Base-by-base conservation (phyloP, 1,140 invertebrate species). In the Aphidius ervi region DNA sequence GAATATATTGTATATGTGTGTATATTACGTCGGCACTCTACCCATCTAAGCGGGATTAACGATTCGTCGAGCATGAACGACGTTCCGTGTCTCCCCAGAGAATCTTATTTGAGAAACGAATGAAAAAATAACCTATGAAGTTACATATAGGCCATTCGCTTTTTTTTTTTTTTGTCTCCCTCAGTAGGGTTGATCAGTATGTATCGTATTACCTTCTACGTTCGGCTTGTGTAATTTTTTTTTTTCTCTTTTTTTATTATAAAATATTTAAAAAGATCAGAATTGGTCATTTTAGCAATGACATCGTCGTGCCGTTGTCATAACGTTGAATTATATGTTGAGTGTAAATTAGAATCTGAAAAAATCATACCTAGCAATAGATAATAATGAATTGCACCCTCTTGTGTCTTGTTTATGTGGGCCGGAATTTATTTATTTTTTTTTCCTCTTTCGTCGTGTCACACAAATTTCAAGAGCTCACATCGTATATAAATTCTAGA, bases 1-100 rank as follows among this genome's bases (percentile, higher is more conserved):
- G 43, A 9, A 43, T 10, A 50, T 8, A 42, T 31, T 10, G 52
- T 59, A 45, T 40, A 23, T 39, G 16, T 53, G n/a, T 39, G 31
- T 39, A 7, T 7, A 7, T 42, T 47, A 41, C 50, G 50, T 61
- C 53, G 39, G n/a, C 54, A 49, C 39, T 43, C 6, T 45, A 56
- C 53, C 60, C 52, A 62, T 58, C 49, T 62, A 58, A 62, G 46
- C 50, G 31, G 43, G 56, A 62, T 62, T 62, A 62, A 62, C 55
- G 56, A 62, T 62, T 62, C 49, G 61, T 54, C 39, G 56, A 41
- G 55, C 55, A 57, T 23, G 41, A 52, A 41, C 56, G 56, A 54
- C 41, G 56, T 46, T 57, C 20, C 3, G 9, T 8, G 9, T 43
- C 9, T 7, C 46, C 43, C 61, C 49, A 49, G 9, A 6, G 56